Evolutionary conservation across 1,140 invertebrate genomes (phyloP), one percentile per base, ranked within the genome.

Genomic region (Penaeus vannamei): DNA sequence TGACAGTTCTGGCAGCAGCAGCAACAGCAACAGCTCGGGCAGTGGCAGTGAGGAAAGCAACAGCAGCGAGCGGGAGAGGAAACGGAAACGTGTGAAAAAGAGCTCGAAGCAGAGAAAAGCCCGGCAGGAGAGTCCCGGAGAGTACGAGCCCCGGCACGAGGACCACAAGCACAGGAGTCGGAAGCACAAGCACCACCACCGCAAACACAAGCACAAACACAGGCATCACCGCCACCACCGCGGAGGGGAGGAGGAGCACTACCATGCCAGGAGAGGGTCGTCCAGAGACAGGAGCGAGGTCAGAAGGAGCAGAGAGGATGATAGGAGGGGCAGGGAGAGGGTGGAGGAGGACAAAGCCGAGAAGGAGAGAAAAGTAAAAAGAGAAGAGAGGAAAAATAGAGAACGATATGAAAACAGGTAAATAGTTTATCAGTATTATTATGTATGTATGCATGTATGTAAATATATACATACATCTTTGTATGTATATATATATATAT

Each of bases 201-300:
- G 83, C 69, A 89, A 89, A 61, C 87, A 89, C 83, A 89, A 89
- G 62, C 87, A 89, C 83, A 89, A 89, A 62, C 87, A 89, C 69
- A 64, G 87, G 46, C 87, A 60, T 17, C 87, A 79, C n/a, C 69
- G 69, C 17, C 81, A 53, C 32, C 87, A 89, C 72, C 87, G 61
- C 60, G 79, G 82, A 42, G 87, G 84, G 72, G 87, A 89, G 32
- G 62, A 42, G 76, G 60, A 79, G n/a, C 64, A 77, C 66, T 19
- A 46, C 46, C 85, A 32, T 32, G 29, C 42, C 26, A 20, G 17
- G 72, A 76, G 42, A 76, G 72, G 42, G 22, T 20, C 29, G 26
- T 32, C 42, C 29, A 12, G 22, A 86, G 85, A 77, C 12, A 64
- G 60, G 76, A 80, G 59, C 32, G 85, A 79, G 61, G 42, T n/a